phyloP scores from a whole-genome alignment of 30 jellyfish, hydroid and myxozoan genomes.

The Catostylus mosaicus region DNA sequence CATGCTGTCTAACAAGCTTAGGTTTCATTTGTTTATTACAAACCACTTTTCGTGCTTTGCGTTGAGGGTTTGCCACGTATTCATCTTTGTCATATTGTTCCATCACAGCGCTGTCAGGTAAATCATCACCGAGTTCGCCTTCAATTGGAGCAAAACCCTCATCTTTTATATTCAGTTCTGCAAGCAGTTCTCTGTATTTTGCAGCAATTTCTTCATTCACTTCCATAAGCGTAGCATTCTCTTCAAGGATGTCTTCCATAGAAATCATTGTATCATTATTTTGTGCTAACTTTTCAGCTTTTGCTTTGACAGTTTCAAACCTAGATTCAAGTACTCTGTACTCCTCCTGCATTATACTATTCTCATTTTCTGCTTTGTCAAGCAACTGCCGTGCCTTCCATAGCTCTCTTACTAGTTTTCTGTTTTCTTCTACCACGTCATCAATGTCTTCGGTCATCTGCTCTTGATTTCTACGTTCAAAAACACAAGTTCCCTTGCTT shows the following conservation, averaged over 20 bases:
- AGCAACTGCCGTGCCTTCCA: slow-evolving; percentile 53
- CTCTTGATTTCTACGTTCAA: neutral
- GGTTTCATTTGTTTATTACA: neutral
- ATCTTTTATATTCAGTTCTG: neutral
- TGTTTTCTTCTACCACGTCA: slow-evolving; percentile 3
- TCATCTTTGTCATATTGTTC: no score
- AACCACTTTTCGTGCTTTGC: no score
- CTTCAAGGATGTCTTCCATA: slow-evolving; percentile 44
- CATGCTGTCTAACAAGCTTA: neutral
- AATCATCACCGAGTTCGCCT: no score
- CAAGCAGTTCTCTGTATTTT: slow-evolving; percentile 11
- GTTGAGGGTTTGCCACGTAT: no score
- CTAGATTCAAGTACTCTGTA: slow-evolving; percentile 12
- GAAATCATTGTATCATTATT: slow-evolving; percentile 43
- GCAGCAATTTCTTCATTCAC: slow-evolving; percentile 31
- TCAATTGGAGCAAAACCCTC: neutral
- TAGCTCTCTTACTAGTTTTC: slow-evolving; percentile 29
- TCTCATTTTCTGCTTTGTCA: slow-evolving; percentile 43
- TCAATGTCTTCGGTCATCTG: neutral
- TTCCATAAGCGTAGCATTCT: slow-evolving; percentile 60
- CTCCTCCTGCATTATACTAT: slow-evolving; percentile 19
- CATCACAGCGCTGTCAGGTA: no score
- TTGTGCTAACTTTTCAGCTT: slow-evolving; percentile 15
- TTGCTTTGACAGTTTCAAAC: slow-evolving; percentile 24
- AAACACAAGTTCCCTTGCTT: neutral